A percentile compares a stretch with the other conserved stretches of the same genome.
Conservation (phyloP, 2,797 vertebrate genomes). For the Chelidonichthys spinosus region DNA sequence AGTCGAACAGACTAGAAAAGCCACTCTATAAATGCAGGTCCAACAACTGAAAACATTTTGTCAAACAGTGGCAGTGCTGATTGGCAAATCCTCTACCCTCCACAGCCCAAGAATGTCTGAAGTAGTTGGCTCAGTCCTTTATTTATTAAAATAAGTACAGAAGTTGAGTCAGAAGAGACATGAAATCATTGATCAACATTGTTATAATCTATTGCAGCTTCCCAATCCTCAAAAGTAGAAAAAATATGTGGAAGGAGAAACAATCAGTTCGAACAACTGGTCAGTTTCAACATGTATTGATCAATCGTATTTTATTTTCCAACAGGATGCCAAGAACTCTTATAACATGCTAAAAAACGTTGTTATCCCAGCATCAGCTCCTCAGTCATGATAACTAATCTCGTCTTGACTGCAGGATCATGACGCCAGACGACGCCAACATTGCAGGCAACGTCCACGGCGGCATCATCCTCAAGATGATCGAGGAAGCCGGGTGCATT, state of each 20-base stretch:
- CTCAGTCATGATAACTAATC: background rate
- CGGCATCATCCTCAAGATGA: slow-evolving; percentile 96
- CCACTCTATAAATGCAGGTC: too few species aligned
- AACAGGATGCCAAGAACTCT: background rate
- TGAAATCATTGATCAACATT: background rate
- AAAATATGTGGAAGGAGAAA: background rate
- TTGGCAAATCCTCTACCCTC: too few species aligned
- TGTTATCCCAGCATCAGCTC: background rate
- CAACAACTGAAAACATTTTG: background rate
- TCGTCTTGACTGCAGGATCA: slow-evolving; percentile 85
- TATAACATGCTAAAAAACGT: background rate
- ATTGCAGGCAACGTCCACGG: slow-evolving; percentile 93
- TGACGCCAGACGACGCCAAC: slow-evolving; percentile 95
- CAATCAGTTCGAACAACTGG: too few species aligned
- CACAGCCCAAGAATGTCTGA: background rate
- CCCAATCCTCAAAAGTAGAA: background rate
- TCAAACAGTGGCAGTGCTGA: too few species aligned
- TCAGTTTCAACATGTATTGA: background rate
- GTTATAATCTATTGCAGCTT: too few species aligned
- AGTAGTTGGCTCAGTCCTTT: background rate
- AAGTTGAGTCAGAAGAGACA: background rate
- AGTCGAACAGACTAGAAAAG: too few species aligned
- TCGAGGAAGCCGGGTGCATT: slow-evolving; percentile 95
- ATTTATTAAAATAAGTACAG: background rate
- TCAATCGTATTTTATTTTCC: background rate